Conservation (phyloP, 1,140 invertebrate species). For the Piezodorus guildinii region DNA sequence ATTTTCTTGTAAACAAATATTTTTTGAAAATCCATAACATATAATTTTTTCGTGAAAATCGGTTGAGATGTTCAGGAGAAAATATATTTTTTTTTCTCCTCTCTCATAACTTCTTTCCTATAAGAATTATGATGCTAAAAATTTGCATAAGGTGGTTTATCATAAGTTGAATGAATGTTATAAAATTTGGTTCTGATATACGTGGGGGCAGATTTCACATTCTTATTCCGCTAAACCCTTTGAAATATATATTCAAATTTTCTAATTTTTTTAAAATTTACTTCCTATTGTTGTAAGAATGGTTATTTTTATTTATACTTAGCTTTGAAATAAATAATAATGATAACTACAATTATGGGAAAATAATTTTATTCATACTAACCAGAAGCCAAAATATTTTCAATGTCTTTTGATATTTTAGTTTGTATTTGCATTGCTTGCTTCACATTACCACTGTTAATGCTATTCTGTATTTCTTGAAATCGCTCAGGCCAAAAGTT, state of each 20-base stretch:
- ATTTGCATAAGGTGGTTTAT: too few species aligned
- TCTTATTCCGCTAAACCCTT: too few species aligned
- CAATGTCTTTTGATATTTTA: background rate
- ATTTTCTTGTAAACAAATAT: too few species aligned
- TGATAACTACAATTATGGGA: background rate
- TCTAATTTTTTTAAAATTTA: too few species aligned
- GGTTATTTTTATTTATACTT: background rate
- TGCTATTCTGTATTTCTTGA: constrained; percentile 33
- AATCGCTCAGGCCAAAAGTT: constrained; percentile 44
- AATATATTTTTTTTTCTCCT: background rate
- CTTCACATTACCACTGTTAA: background rate
- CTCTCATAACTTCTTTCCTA: background rate
- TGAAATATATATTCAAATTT: too few species aligned
- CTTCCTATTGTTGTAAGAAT: background rate
- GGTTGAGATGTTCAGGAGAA: too few species aligned
- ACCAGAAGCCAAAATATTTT: background rate
- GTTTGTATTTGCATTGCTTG: background rate
- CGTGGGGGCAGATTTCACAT: too few species aligned
- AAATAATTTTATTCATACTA: background rate
- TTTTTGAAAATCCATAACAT: too few species aligned
- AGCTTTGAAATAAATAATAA: background rate
- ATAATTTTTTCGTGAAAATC: too few species aligned
- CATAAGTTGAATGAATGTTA: too few species aligned
- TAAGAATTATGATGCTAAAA: too few species aligned
- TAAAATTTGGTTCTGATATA: too few species aligned